Conservation (phyloP, 2,888 invertebrate genomes). For the Tenthredo distinguenda region DNA sequence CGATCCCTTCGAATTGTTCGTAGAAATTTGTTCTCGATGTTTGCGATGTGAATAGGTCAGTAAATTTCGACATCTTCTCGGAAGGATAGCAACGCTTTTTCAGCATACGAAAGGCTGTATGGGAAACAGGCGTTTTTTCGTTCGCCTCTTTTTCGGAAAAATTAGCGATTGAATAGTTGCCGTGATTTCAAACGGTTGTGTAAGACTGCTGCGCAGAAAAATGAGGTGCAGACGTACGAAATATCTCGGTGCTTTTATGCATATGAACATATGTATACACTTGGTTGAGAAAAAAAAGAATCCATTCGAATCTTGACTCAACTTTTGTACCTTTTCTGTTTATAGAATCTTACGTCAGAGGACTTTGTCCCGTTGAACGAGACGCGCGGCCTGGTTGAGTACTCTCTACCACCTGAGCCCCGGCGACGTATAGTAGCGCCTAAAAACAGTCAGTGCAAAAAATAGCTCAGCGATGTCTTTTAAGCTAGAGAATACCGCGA, state of each 20-base stretch:
- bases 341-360: constrained; percentile 45
- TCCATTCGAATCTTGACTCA: not conserved
- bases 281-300: not conserved
- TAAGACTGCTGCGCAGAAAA: not conserved
- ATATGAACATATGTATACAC: not conserved
- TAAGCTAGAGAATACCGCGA: not conserved
- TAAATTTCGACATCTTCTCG: not conserved
- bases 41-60: constrained; percentile 5
- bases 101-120: not conserved
- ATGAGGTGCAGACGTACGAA: not conserved
- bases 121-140: not conserved
- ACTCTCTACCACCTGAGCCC: not conserved
- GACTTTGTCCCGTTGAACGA: constrained; percentile 45
- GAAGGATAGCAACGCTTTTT: not conserved
- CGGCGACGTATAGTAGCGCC: constrained; percentile 17
- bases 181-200: not conserved
- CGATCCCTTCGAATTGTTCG: not conserved
- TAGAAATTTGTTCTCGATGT: constrained; percentile 4
- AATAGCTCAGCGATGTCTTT: constrained; percentile 18
- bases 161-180: constrained; percentile 32
- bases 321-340: constrained; percentile 28
- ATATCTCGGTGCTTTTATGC: not conserved
- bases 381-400: constrained; percentile 33
- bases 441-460: constrained; percentile 17
- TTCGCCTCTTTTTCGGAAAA: not conserved